Evolutionary conservation across 2,888 invertebrate species (phyloP).

Genomic region (Drosophila prostipennis): DNA sequence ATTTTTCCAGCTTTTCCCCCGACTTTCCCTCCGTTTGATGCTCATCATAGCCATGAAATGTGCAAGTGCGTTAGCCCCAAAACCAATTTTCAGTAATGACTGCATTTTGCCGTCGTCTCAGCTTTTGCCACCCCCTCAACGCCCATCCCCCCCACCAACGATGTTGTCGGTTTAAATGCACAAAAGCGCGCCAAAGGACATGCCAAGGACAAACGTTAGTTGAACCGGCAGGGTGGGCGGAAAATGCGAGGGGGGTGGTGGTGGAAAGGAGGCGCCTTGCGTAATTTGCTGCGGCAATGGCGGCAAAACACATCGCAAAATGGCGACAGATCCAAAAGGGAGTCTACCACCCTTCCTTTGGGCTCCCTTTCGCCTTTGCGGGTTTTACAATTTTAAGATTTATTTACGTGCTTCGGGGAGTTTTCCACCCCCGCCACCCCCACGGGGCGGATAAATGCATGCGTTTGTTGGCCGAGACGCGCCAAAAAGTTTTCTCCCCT

Average conservation of each 20-base stretch:
- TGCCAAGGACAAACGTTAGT: conserved; percentile 80
- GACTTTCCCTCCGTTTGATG: conserved; percentile 7
- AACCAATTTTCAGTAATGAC: conserved; percentile 83
- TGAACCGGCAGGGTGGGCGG: conserved; percentile 49
- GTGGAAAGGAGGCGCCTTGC: conserved; percentile 51
- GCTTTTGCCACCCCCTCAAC: conserved; percentile 15
- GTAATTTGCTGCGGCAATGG: conserved; percentile 79
- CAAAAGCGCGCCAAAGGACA: conserved; percentile 78
- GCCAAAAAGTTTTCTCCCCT: conserved; percentile 67
- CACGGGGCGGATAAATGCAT: conserved; percentile 45
- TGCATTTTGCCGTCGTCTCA: conserved; percentile 73
- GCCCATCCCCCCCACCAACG: background rate
- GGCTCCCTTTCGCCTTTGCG: conserved; percentile 58
- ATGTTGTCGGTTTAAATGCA: conserved; percentile 72
- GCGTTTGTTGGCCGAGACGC: conserved; percentile 72
- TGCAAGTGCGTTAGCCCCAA: conserved; percentile 80
- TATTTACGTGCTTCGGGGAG: conserved; percentile 79
- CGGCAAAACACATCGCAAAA: conserved; percentile 81
- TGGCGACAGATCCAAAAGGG: conserved; percentile 69
- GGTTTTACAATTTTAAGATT: conserved; percentile 80
- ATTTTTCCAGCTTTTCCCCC: conserved; percentile 56
- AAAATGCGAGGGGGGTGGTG: background rate
- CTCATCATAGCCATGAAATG: conserved; percentile 77
- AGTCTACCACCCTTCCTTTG: background rate
- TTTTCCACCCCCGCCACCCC: background rate